phyloP scores from a whole-genome alignment of 2,113 vertebrate species.

The Ptilorrhoa leucosticta region DNA sequence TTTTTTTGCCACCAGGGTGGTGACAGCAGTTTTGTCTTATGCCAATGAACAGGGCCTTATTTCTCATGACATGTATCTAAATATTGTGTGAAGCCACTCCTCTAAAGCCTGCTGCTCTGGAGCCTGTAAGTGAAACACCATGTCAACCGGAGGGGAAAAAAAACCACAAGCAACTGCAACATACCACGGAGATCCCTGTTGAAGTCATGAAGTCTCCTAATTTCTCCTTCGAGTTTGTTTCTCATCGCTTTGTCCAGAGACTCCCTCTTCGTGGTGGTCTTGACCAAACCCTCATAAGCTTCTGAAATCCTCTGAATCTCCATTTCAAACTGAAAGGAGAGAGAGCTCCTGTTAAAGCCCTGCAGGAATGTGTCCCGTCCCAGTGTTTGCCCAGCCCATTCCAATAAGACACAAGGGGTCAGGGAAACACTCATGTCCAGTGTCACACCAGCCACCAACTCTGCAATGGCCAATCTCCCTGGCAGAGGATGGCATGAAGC shows the following conservation, averaged over 20 bases:
- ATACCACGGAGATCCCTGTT: constrained; percentile 85
- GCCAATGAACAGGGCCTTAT: background rate
- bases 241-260: constrained; percentile 84
- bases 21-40: background rate
- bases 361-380: background rate
- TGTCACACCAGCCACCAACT: background rate
- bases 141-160: rapidly evolving
- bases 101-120: background rate
- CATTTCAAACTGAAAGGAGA: constrained; percentile 79
- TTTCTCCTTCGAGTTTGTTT: constrained; percentile 85
- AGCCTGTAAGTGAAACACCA: background rate
- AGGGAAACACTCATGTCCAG: rapidly evolving
- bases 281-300: constrained; percentile 83
- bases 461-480: background rate
- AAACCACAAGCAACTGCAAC: background rate
- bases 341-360: background rate
- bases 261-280: constrained; percentile 84
- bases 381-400: background rate
- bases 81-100: background rate
- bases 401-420: background rate
- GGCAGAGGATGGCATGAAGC: background rate
- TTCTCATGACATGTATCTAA: background rate
- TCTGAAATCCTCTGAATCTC: constrained; percentile 85
- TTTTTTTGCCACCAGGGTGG: background rate
- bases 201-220: constrained; percentile 85